Base-by-base conservation (phyloP, 64 coral and sea anemone genomes). In the Pocillopora verrucosa region DNA sequence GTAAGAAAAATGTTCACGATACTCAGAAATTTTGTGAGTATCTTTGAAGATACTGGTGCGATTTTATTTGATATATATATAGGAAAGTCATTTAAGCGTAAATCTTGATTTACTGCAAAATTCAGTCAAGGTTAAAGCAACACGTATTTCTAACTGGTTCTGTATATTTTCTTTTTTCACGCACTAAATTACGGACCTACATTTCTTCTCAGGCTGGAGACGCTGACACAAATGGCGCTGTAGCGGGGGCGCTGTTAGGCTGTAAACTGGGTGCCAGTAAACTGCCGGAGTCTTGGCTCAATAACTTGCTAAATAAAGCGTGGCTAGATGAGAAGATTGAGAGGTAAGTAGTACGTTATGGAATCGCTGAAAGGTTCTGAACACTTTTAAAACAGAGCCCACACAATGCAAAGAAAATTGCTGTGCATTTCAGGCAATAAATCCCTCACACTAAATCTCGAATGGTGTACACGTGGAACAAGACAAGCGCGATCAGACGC, bases 151-250 rank as follows among this genome's bases (percentile, higher is more conserved):
- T 4, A 51, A 3, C 3, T 4, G 3, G 41, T 51, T 51, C 41
- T 51, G 41, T 4, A 51, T 51, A 4, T 7, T 51, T 51, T 51
- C 7, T 51, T 51, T 51, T 51, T 51, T 51, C 41, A 24, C 20
- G 12, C 67, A 24, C 24, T 26, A 26, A 51, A 51, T 51, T 70
- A 11, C 20, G 67, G 20, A 70, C 67, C 76, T 24, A 51, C 14
- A 22, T 35, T 72, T 58, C 13, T 90, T 67, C 58, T 9, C 72
- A 98, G 96, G 96, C 90, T 38, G 96, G 96, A 11, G 96, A 98
- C 78, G 96, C 96, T 10, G 96, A 95, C 58, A 95, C 96, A 14
- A 98, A 98, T 41, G 87, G 93, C 9, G 96, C 96, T 10, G 96
- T 98, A 14, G 93, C 96, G 11, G 96, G 96, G 22, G 96, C 96